Conservation (phyloP, 2,797 vertebrate genomes). For the Cryptoblepharus egeriae region DNA sequence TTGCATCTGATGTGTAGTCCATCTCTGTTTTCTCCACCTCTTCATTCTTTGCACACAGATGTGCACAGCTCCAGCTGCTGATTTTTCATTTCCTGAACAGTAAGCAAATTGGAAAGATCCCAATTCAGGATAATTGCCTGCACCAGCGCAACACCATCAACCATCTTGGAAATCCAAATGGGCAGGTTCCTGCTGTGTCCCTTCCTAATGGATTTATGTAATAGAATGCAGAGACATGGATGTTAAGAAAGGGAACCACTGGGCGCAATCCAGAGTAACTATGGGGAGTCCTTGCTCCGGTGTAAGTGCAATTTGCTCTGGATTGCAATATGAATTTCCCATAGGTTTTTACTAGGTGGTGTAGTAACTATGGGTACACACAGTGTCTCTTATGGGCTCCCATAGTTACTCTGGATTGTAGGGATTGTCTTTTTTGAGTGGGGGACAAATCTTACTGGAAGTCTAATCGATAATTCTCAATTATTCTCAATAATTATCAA, state of each 20-base stretch:
- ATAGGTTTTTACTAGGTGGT: no score
- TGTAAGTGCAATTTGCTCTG: no score
- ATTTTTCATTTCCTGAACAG: not conserved
- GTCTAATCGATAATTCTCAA: no score
- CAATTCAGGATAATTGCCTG: not conserved
- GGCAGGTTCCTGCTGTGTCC: not conserved
- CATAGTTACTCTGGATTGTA: no score
- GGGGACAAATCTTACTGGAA: not conserved
- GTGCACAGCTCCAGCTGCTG: not conserved
- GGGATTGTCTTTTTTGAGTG: not conserved
- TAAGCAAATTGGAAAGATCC: not conserved
- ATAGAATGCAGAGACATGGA: not conserved
- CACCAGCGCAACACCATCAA: rapidly evolving
- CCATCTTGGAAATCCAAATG: not conserved
- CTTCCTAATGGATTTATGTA: not conserved
- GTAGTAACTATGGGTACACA: no score
- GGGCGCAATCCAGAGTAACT: no score
- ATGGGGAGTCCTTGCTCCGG: no score
- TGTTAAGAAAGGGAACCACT: not conserved
- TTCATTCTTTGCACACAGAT: not conserved
- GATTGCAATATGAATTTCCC: no score
- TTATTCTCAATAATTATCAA: no score
- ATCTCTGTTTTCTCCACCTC: not conserved
- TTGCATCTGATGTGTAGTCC: not conserved
- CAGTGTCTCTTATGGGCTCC: no score